phyloP scores from a whole-genome alignment of 2,113 vertebrate genomes.

The Melanostigma gelatinosum region DNA sequence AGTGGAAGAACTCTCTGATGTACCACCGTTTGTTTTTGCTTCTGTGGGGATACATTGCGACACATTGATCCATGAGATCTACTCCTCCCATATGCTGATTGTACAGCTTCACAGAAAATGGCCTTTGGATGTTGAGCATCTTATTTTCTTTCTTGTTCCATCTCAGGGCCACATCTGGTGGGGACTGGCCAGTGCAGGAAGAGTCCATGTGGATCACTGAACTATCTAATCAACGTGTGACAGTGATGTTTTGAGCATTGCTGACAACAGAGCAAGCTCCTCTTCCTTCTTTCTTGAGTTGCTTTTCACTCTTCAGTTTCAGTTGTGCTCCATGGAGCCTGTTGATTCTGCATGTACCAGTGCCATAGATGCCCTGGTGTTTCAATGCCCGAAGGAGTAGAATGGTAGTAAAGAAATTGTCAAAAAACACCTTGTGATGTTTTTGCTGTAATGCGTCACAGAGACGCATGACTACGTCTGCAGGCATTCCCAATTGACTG shows the following conservation, averaged over 20 bases:
- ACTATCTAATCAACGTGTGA: constrained; percentile 11
- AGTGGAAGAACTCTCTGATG: not conserved
- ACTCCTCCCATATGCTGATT: constrained; percentile 24
- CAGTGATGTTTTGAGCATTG: constrained; percentile 13
- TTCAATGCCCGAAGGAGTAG: no score
- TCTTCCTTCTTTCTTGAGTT: not conserved
- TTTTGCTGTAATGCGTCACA: not conserved
- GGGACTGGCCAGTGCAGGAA: constrained; percentile 1
- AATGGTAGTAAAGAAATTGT: no score
- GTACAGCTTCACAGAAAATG: not conserved
- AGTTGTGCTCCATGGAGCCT: not conserved
- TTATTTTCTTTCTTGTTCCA: constrained; percentile 9
- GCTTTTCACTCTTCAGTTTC: not conserved
- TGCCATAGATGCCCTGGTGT: no score
- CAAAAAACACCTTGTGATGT: not conserved
- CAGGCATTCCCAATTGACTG: not conserved
- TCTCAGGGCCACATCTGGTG: not conserved
- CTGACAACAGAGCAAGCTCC: constrained; percentile 8
- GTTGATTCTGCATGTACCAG: not conserved
- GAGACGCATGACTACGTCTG: not conserved
- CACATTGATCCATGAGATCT: constrained; percentile 8
- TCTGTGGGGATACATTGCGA: constrained; percentile 1
- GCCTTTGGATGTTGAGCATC: not conserved
- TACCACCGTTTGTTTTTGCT: not conserved
- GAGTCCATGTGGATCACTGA: constrained; percentile 18